These are phyloP conservation scores for Drosophila auraria DNA, from an alignment of 1,140 invertebrate species.

Conservation along the genomic window DNA sequence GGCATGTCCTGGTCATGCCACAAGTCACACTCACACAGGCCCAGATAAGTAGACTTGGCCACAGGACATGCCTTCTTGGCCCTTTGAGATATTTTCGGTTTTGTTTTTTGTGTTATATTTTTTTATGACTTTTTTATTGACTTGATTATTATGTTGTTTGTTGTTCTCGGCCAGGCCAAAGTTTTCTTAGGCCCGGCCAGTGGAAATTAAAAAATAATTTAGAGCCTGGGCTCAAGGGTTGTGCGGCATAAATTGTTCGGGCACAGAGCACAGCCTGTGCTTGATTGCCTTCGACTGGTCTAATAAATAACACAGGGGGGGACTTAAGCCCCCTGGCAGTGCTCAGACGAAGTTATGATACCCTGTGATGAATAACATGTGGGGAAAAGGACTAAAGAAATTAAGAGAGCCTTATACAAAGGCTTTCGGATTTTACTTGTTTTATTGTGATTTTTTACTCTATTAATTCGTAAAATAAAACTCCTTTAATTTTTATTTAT, in stretches of 20 bases:
- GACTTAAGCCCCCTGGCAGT: not conserved
- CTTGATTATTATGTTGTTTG: slow-evolving; percentile 82
- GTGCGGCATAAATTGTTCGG: slow-evolving; percentile 67
- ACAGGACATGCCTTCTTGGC: slow-evolving; percentile 56
- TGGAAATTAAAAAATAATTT: slow-evolving; percentile 83
- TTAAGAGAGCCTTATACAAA: not conserved
- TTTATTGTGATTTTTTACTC: not conserved
- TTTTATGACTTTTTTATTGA: slow-evolving; percentile 84
- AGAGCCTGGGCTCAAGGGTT: slow-evolving; percentile 63
- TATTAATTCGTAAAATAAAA: not conserved
- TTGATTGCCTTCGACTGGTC: slow-evolving; percentile 61
- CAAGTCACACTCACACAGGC: slow-evolving; percentile 39
- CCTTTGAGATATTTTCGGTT: slow-evolving; percentile 65
- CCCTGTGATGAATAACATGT: not conserved
- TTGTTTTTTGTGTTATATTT: slow-evolving; percentile 52
- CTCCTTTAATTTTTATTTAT: no score
- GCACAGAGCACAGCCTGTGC: slow-evolving; percentile 54
- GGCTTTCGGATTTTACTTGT: no score
- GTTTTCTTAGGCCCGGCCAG: slow-evolving; percentile 57
- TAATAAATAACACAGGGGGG: slow-evolving; percentile 40
- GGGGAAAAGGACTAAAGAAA: not conserved
- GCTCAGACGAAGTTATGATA: slow-evolving; percentile 1
- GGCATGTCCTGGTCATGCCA: slow-evolving; percentile 68
- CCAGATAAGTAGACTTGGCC: slow-evolving; percentile 61
- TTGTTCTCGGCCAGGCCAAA: slow-evolving; percentile 70